Evolutionary conservation across 1,140 invertebrate species (phyloP).

Genomic region (Onthophagus taurus): DNA sequence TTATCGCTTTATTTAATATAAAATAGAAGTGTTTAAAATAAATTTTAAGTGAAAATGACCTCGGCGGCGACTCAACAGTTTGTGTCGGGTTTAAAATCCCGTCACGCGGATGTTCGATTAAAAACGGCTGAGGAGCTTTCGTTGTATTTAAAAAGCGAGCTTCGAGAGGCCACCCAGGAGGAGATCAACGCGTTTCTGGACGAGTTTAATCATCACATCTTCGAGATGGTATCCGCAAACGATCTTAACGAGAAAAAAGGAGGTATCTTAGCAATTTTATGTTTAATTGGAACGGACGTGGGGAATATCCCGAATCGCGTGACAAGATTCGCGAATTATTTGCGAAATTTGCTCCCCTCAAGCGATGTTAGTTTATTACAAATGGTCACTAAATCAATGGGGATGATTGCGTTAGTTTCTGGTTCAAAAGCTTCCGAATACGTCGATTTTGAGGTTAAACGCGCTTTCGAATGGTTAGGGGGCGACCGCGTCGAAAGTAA

Average conservation of each 20-base stretch:
- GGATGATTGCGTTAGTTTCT: constrained; percentile 80
- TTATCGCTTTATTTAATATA: neutral
- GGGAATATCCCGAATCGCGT: constrained; percentile 84
- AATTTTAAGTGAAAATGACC: constrained; percentile 39
- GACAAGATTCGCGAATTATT: constrained; percentile 86
- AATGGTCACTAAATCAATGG: constrained; percentile 89
- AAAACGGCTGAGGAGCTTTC: constrained; percentile 82
- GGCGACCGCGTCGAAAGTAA: constrained; percentile 83
- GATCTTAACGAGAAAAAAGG: constrained; percentile 94
- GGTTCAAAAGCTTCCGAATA: constrained; percentile 91
- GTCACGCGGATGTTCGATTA: constrained; percentile 71
- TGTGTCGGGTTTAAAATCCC: constrained; percentile 78
- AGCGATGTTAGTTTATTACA: constrained; percentile 91
- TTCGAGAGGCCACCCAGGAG: constrained; percentile 85
- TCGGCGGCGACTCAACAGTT: constrained; percentile 64
- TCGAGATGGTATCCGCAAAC: constrained; percentile 87
- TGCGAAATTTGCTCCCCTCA: constrained; percentile 81
- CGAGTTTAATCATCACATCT: constrained; percentile 92
- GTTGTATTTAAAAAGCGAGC: constrained; percentile 84
- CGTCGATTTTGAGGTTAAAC: constrained; percentile 92
- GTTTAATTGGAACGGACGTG: constrained; percentile 84
- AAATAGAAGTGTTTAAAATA: neutral
- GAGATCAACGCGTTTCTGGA: constrained; percentile 86
- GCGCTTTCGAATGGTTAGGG: constrained; percentile 87
- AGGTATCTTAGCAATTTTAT: constrained; percentile 89